Conservation (phyloP, 2,797 vertebrate species). For the Lagocephalus sceleratus region DNA sequence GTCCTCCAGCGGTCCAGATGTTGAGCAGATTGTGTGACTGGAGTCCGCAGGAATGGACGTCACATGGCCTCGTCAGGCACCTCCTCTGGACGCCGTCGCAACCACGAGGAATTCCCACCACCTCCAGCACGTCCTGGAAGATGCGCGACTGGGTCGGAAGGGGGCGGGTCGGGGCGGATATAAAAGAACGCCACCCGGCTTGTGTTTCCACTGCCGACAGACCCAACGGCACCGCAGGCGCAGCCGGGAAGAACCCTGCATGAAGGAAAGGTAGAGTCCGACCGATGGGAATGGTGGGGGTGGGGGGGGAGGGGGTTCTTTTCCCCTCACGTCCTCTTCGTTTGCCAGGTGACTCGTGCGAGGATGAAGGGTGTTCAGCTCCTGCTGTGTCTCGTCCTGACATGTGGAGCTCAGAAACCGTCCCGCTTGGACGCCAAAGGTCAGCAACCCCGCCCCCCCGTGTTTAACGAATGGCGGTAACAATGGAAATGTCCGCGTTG, state of each 20-base stretch:
- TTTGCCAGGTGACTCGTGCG: conserved; percentile 33
- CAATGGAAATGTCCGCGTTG: too few species aligned
- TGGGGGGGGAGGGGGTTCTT: neutral
- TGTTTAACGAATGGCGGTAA: neutral
- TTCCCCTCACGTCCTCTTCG: neutral
- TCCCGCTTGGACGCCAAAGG: conserved; percentile 61
- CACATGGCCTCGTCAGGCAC: conserved; percentile 60
- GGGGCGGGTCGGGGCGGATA: conserved; percentile 52
- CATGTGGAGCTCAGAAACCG: conserved; percentile 59
- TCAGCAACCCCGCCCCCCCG: conserved; percentile 33
- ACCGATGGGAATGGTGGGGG: neutral
- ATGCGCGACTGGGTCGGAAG: conserved; percentile 63
- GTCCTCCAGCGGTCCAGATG: conserved; percentile 59
- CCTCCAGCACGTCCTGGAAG: too few species aligned
- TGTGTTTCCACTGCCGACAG: conserved; percentile 42
- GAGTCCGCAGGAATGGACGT: conserved; percentile 67
- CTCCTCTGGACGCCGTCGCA: conserved; percentile 42
- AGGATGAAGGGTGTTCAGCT: conserved; percentile 45
- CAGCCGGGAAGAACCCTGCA: conserved; percentile 10
- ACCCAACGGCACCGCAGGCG: conserved; percentile 25
- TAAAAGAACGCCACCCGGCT: conserved; percentile 25
- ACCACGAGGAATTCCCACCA: conserved; percentile 2
- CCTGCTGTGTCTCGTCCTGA: conserved; percentile 65
- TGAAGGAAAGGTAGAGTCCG: conserved; percentile 47
- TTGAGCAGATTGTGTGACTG: conserved; percentile 71